Evolutionary conservation across 2,888 invertebrate species (phyloP), one percentile per base, ranked within the genome.

Genomic region (Cryptophagus acutangulus): DNA sequence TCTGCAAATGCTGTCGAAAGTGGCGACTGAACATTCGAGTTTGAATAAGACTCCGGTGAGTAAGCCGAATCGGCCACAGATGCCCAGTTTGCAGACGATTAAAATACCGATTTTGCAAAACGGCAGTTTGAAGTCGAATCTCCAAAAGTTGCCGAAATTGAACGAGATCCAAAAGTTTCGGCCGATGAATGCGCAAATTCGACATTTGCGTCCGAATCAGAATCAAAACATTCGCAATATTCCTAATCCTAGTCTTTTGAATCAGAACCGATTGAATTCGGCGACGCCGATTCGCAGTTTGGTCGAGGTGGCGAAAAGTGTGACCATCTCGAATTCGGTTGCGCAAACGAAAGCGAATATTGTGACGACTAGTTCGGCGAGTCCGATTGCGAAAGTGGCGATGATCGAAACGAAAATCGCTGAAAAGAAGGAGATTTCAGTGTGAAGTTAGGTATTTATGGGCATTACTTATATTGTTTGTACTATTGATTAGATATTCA

Each of bases 201-300:
- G 65, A 25, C 66, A 53, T 40, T 49, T 63, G 43, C 49, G 66
- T 18, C 66, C 68, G 1, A 65, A 69, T 54, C 66, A 73, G 59
- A 80, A 79, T 57, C 78, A 78, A 41, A 76, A 74, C 14, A 76
- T 80, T 16, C 67, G 80, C 28, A 79, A 76, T 52, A 80, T 81
- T 47, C 79, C 80, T 3, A 79, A 80, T 64, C 78, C 78, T 36
- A 71, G 77, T 5, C 51, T 80, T 51, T 73, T 78, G 26, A 68
- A 62, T 40, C 54, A 66, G 25, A 68, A 62, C 40, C 54, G 67
- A 20, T 46, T 63, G 15, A 62, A 62, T 38, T 52, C 60, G n/a
- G n/a, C n/a, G n/a, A n/a, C n/a, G n/a, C n/a, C n/a, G 5, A 42
- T 59, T 15, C 48, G 49, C 15, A 13, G 28, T 36, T 20, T 9